Percentiles rank a stretch among this genome's conserved stretches.
These are phyloP conservation scores for Phymatocera aterrima DNA, from an alignment of 2,888 invertebrate genomes.

Conservation along the genomic window DNA sequence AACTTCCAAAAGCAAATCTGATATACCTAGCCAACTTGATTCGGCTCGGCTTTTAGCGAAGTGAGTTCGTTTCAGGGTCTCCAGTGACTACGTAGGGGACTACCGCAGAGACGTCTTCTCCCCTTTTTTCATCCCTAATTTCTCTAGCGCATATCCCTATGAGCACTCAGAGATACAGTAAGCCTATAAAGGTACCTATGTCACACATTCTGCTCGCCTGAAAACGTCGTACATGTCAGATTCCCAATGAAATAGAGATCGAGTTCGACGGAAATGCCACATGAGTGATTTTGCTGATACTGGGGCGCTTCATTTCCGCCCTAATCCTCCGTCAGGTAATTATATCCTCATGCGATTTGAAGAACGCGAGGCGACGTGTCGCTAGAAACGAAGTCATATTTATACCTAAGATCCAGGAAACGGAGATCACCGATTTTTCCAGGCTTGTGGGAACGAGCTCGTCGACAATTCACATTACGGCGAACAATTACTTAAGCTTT, in stretches of 20 bases:
- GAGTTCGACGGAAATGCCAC: not conserved
- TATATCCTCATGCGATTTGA: not conserved
- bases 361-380: not conserved
- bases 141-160: not conserved
- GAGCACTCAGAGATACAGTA: not conserved
- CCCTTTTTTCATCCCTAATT: not conserved
- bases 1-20: not conserved
- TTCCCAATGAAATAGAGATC: not conserved
- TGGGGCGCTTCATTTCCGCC: not conserved
- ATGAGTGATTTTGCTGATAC: not conserved
- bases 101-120: no score
- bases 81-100: no score
- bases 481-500: slow-evolving; percentile 19
- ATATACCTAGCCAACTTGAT: not conserved
- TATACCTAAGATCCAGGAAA: not conserved
- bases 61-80: not conserved
- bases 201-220: not conserved
- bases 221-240: not conserved
- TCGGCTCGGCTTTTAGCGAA: not conserved
- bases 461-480: not conserved
- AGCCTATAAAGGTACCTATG: not conserved
- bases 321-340: not conserved
- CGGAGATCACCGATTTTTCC: no score
- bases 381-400: not conserved
- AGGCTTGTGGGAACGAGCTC: not conserved